Evolutionary conservation across 35 echinoderm and acorn worm genomes (phyloP), one percentile per base, ranked within the genome.

Genomic region (Apostichopus japonicus): DNA sequence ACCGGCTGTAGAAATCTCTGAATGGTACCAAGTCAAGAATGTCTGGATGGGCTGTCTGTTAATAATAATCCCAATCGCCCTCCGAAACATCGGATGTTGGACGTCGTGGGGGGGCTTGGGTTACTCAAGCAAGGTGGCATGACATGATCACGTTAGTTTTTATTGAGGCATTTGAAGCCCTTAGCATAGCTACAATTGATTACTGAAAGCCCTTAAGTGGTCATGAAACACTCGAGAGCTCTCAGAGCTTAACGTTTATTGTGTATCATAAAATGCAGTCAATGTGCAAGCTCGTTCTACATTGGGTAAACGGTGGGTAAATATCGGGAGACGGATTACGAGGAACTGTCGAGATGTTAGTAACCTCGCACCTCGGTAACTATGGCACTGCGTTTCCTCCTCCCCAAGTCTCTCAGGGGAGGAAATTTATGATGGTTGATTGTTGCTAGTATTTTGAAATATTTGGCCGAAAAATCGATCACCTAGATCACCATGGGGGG

Each of bases 261-360:
- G 55, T 84, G 54, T 84, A 84, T 84, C 81, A 57, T 84, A 84
- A 84, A 84, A 84, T 58, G 54, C 56, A 57, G 81, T 84, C 81
- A 57, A 84, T 57, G 81, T 57, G 10, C 15, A 7, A 21, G 17
- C 71, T 21, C 71, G 13, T 75, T 75, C 71, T n/a, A 75, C 15
- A 19, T 75, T 75, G 71, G 17, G 17, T 11, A 14, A 75, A 75
- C 71, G n/a, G 21, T 75, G 71, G 21, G n/a, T 61, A 13, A 61
- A 61, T 61, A 13, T 61, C 57, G 7, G 71, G 71, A 23, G 21
- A 75, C 71, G 16, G 17, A 19, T 19, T 75, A 19, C 14, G n/a
- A 19, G 21, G 71, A 75, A 15, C n/a, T 5, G 71, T 75, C 17
- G 21, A 75, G 71, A 61, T 10, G 8, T 10, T 61, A 61, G 0